phyloP scores from a whole-genome alignment of 2,888 invertebrate genomes.

The Aphodius sticticus region DNA sequence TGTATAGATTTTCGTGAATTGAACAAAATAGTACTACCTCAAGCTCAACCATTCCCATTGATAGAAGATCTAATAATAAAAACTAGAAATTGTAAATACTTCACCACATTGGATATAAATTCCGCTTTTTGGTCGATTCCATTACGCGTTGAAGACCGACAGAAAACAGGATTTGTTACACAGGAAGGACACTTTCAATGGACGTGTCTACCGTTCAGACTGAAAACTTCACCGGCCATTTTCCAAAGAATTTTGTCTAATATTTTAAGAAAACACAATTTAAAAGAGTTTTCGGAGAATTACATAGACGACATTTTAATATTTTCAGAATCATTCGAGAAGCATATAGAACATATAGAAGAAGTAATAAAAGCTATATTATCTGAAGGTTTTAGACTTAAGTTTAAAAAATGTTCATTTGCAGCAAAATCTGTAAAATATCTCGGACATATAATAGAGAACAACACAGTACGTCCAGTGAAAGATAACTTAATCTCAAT shows the following conservation, averaged over 20 bases:
- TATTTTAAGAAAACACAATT: conserved; percentile 39
- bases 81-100: conserved; percentile 51
- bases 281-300: conserved; percentile 38
- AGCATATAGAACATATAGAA: conserved; percentile 39
- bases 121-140: conserved; percentile 56
- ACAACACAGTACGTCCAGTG: conserved; percentile 33
- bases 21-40: conserved; percentile 50
- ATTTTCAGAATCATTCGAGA: conserved; percentile 40
- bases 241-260: conserved; percentile 41
- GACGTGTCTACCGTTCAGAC: conserved; percentile 36
- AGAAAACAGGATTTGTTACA: conserved; percentile 51
- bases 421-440: conserved; percentile 32
- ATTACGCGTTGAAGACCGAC: conserved; percentile 47
- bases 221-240: conserved; percentile 42
- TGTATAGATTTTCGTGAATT: too few species aligned
- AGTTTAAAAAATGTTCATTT: conserved; percentile 35
- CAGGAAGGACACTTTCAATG: conserved; percentile 38
- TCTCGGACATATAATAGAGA: conserved; percentile 33
- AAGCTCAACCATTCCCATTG: conserved; percentile 42
- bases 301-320: conserved; percentile 44
- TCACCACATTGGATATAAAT: conserved; percentile 52
- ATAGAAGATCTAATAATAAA: conserved; percentile 49
- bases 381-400: conserved; percentile 37
- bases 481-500: conserved; percentile 36
- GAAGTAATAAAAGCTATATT: conserved; percentile 36